phyloP scores from a whole-genome alignment of 2,888 invertebrate species.

The Salticus scenicus region DNA sequence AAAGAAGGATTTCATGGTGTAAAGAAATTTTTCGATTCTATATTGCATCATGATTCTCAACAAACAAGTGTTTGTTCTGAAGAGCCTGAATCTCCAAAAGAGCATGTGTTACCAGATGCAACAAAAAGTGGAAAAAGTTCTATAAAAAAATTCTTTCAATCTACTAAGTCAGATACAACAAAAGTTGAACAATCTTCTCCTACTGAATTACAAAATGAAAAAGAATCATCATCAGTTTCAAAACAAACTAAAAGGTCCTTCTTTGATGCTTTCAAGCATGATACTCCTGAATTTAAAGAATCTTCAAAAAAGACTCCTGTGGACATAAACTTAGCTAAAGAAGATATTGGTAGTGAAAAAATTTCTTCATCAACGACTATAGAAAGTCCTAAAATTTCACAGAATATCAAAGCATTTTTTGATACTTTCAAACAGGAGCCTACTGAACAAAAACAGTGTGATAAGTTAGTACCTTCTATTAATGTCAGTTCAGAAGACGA shows the following conservation, averaged over 20 bases:
- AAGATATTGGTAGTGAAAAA: not conserved
- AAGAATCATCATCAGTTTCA: not conserved
- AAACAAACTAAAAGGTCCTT: not conserved
- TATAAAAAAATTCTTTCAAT: slow-evolving; percentile 46
- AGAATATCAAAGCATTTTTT: not conserved
- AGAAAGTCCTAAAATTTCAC: not conserved
- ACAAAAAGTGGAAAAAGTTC: not conserved
- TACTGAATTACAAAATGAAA: not conserved
- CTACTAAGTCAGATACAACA: slow-evolving; percentile 35
- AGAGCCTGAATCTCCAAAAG: not conserved
- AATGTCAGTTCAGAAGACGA: too few relatives aligned
- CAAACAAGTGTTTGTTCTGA: not conserved
- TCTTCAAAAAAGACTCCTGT: not conserved
- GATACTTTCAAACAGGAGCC: slow-evolving; percentile 10
- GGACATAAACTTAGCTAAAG: not conserved
- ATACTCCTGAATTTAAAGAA: not conserved
- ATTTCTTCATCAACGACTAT: not conserved
- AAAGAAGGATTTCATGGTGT: slow-evolving; percentile 27
- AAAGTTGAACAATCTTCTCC: not conserved
- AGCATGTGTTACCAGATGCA: not conserved
- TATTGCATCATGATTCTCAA: slow-evolving; percentile 28
- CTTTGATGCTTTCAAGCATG: slow-evolving; percentile 12
- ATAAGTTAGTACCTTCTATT: not conserved
- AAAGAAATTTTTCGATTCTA: slow-evolving; percentile 55
- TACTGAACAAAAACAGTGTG: not conserved